A percentile compares a stretch with the other conserved stretches of the same genome.
These are phyloP conservation scores for Tetranychus truncatus DNA, from an alignment of 2,888 invertebrate species.

Conservation along the genomic window DNA sequence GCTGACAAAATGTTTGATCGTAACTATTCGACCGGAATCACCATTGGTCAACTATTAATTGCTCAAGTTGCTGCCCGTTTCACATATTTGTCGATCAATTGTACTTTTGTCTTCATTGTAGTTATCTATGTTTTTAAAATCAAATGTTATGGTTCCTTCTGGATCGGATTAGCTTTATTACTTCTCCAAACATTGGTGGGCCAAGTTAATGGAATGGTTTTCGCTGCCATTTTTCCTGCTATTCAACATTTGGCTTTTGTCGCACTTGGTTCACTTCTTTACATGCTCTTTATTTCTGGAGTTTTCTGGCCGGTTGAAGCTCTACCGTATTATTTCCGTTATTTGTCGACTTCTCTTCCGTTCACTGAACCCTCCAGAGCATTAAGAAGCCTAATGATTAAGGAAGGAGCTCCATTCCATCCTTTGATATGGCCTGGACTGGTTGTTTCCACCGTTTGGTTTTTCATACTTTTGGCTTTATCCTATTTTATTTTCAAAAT, in stretches of 20 bases:
- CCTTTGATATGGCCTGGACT: conserved; percentile 8
- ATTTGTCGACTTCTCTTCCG: not conserved
- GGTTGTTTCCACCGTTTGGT: not conserved
- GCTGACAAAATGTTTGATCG: conserved; percentile 13
- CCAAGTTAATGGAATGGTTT: not conserved
- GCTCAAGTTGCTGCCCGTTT: conserved; percentile 5
- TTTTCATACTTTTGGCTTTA: not conserved
- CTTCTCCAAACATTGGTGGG: conserved; percentile 10
- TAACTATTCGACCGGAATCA: conserved; percentile 3
- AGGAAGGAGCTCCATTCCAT: not conserved
- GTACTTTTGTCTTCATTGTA: not conserved
- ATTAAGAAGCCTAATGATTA: conserved; percentile 4
- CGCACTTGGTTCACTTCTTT: conserved; percentile 6
- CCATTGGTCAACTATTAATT: conserved; percentile 9
- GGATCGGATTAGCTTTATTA: not conserved
- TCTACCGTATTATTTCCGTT: conserved; percentile 10
- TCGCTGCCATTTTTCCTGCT: not conserved
- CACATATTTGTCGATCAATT: not conserved
- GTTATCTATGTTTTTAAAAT: not conserved
- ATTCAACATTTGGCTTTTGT: conserved; percentile 4
- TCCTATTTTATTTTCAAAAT: conserved; percentile 2
- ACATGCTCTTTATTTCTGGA: conserved; percentile 8
- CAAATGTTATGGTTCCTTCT: conserved; percentile 4
- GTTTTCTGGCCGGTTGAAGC: conserved; percentile 13
- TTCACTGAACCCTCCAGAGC: conserved; percentile 5